Evolutionary conservation across 1,140 invertebrate genomes (phyloP).

Genomic region (Globodera ellingtonae): DNA sequence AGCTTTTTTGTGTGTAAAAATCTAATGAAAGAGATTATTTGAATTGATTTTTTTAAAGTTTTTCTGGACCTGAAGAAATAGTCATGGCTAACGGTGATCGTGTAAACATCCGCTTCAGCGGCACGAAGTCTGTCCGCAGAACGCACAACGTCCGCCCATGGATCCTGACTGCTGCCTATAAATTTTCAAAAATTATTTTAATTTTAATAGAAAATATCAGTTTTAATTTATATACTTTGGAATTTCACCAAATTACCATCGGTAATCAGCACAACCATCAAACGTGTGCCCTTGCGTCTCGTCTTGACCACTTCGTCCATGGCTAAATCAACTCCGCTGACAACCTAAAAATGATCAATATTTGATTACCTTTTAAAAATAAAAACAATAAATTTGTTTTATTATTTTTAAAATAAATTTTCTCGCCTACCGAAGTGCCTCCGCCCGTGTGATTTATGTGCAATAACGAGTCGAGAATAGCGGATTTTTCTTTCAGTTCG

Average conservation of each 20-base stretch:
- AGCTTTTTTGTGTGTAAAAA: conserved; percentile 10
- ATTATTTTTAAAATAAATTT: no score
- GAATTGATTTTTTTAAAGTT: conserved; percentile 14
- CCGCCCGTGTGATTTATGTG: conserved; percentile 54
- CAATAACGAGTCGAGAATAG: conserved; percentile 49
- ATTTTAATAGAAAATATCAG: conserved; percentile 8
- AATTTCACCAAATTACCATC: conserved; percentile 40
- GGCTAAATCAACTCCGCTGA: conserved; percentile 50
- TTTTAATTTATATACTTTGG: no score
- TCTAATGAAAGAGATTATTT: conserved; percentile 18
- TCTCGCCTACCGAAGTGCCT: conserved; percentile 40
- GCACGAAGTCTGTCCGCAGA: conserved; percentile 41
- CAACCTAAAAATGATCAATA: conserved; percentile 7
- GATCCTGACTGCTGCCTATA: conserved; percentile 46
- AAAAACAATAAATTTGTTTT: no score
- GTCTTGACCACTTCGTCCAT: conserved; percentile 43
- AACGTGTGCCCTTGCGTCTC: conserved; percentile 37
- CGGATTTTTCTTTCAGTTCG: conserved; percentile 42
- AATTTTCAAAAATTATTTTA: neutral
- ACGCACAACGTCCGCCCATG: conserved; percentile 49
- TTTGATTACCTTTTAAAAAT: no score
- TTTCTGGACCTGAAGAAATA: conserved; percentile 47
- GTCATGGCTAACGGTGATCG: conserved; percentile 51
- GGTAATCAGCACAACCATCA: conserved; percentile 54
- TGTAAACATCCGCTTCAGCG: conserved; percentile 47